Percentiles rank a stretch among this genome's conserved stretches.
phyloP scores from a whole-genome alignment of 2,113 vertebrate genomes.

The Glaucomys volans region DNA sequence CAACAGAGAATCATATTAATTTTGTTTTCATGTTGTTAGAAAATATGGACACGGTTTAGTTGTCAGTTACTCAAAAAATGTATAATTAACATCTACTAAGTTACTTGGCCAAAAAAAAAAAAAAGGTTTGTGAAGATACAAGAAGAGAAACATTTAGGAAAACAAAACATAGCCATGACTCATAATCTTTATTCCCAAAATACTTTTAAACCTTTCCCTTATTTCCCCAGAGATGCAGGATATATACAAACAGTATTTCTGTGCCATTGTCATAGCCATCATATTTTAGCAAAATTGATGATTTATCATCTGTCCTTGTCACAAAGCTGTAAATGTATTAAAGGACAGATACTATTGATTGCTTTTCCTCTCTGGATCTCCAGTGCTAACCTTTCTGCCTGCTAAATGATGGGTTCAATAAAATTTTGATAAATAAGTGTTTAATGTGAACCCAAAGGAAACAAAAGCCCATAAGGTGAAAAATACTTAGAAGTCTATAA shows the following conservation, averaged over 20 bases:
- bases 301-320: neutral
- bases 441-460: neutral
- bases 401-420: neutral
- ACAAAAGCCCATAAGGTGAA: neutral
- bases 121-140: neutral
- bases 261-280: neutral
- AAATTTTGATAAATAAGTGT: neutral
- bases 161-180: neutral
- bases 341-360: neutral
- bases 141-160: neutral
- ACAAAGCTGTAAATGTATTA: neutral
- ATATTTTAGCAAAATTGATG: constrained; percentile 40
- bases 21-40: neutral
- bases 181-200: neutral
- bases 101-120: neutral
- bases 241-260: neutral
- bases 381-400: neutral
- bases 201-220: neutral
- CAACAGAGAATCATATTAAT: neutral
- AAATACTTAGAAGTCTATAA: neutral
- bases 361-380: neutral
- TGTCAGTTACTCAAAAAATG: neutral
- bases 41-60: neutral
- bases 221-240: neutral
- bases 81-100: neutral